Evolutionary conservation across 2,888 invertebrate genomes (phyloP).

Genomic region (Ormyrus nitidulus): DNA sequence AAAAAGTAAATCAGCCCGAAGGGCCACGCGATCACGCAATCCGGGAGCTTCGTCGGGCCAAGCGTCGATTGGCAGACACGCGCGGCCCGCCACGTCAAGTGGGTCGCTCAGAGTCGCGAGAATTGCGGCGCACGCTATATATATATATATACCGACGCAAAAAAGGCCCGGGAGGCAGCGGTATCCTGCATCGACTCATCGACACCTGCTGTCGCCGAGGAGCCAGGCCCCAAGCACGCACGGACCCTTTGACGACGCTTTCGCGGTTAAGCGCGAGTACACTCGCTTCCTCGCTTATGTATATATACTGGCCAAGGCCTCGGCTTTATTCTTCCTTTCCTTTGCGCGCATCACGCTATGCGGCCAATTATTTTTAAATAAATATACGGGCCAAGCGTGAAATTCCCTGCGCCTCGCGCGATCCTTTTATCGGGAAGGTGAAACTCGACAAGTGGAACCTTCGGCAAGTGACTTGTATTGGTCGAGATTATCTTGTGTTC

Average conservation of each 20-base stretch:
- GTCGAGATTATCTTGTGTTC: neutral
- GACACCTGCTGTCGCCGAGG: slow-evolving; percentile 37
- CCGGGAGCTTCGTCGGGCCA: neutral
- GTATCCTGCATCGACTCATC: slow-evolving; percentile 17
- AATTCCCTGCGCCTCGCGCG: neutral
- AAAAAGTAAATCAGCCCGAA: neutral
- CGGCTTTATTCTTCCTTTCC: neutral
- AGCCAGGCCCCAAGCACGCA: neutral
- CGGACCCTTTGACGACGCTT: slow-evolving; percentile 29
- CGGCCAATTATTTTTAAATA: slow-evolving; percentile 5
- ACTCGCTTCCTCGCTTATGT: neutral
- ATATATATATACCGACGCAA: neutral
- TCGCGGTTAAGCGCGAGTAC: slow-evolving; percentile 8
- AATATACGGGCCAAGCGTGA: neutral
- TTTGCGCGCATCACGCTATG: neutral
- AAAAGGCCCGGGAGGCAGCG: neutral
- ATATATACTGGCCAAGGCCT: neutral
- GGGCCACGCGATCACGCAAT: slow-evolving; percentile 44
- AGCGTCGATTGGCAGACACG: neutral
- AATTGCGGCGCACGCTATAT: neutral
- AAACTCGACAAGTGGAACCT: neutral
- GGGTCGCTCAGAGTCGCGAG: neutral
- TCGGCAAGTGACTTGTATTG: neutral
- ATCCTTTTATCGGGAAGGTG: neutral
- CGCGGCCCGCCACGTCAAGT: neutral